Conservation (phyloP, 2,888 invertebrate genomes). For the Lutraria lutraria region DNA sequence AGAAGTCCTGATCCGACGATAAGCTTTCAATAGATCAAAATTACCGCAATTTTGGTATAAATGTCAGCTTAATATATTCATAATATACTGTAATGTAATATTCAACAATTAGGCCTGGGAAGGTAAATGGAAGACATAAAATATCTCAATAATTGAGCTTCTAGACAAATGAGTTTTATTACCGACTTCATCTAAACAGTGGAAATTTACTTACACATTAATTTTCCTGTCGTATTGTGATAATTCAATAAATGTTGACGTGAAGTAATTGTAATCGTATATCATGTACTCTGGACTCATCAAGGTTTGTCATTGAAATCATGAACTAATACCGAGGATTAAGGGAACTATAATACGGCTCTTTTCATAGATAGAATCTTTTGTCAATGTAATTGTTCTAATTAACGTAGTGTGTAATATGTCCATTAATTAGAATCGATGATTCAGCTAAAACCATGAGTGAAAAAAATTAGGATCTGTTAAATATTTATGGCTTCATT, state of each 20-base stretch:
- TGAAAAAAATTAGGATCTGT: no score
- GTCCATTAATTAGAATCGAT: no score
- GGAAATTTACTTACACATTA: slow-evolving; percentile 1
- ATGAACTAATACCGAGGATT: no score
- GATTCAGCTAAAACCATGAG: no score
- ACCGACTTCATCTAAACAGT: not conserved
- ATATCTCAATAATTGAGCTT: not conserved
- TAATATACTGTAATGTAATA: not conserved
- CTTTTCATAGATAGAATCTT: no score
- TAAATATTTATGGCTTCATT: no score
- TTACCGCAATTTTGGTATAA: not conserved
- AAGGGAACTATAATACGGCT: no score
- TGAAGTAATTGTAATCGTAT: no score
- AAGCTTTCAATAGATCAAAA: not conserved
- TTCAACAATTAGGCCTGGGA: not conserved
- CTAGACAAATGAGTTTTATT: not conserved
- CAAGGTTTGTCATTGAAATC: no score
- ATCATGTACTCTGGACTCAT: no score
- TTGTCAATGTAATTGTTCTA: no score
- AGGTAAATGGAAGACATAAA: not conserved
- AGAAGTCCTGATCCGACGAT: not conserved
- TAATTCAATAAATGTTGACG: not conserved
- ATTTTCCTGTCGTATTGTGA: not conserved
- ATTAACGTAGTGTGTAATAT: no score
- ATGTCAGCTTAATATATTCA: not conserved